Base-by-base conservation (phyloP, 2,888 invertebrate genomes). In the Andrena fulva region DNA sequence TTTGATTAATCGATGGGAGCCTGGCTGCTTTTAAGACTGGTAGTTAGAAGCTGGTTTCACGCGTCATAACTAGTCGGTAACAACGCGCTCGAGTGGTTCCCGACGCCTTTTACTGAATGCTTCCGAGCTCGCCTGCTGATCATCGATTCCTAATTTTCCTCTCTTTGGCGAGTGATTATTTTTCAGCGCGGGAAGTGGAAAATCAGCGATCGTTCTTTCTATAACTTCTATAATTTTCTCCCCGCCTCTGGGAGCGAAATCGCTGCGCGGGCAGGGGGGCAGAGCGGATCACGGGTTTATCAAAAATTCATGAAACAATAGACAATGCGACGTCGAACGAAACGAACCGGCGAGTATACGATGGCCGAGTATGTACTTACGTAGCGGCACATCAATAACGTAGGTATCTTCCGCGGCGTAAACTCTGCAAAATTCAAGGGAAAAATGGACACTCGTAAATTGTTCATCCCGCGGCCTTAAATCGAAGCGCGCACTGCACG, bases 401-500 rank as follows among this genome's bases (percentile, higher is more conserved):
- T 16, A 59, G 20, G 71, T 16, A 59, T 56, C 27, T 33, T 42
- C 50, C 50, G 8, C 31, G 59, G 12, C 33, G 64, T n/a, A 35
- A 42, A 63, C 33, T 29, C 33, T 56, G 78, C 31, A 42, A 72
- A 72, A 78, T 63, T 59, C 27, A 54, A 80, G 54, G 24, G 69
- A 69, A 70, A 81, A 79, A 73, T 54, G 52, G 52, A 54, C 60
- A 27, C 33, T 64, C 56, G 80, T 73, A 64, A 72, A 73, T 73
- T 66, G 69, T 69, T 68, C 80, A 50, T 69, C 42, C 33, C 52
- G 8, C 2, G 66, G 48, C 52, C n/a, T 66, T 74, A 54, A 70
- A 80, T 74, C 66, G 69, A 66, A 70, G 16, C 12, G 31, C 20
- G 3, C 42, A 16, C 59, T n/a, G 8, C 24, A 12, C 60, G 35